Conservation (phyloP, 2,113 vertebrate species). For the Phoxinus phoxinus region DNA sequence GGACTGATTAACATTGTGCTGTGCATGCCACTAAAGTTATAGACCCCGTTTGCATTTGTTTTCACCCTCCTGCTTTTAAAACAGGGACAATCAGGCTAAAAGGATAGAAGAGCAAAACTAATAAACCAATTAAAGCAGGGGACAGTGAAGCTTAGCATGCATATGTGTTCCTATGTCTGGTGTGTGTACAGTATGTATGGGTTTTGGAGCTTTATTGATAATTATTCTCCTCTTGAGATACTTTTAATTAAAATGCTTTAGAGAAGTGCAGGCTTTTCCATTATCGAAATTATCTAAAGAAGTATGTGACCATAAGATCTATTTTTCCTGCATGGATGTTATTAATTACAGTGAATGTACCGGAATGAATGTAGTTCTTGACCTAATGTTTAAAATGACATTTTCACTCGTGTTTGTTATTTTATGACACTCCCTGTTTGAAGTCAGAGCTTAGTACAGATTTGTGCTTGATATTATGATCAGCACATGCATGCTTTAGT, state of each 20-base stretch:
- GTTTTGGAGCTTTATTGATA: conserved; percentile 15
- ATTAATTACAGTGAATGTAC: not conserved
- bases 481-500: not conserved
- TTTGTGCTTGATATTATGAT: not conserved
- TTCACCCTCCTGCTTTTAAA: conserved; percentile 20
- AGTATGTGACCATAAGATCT: not conserved
- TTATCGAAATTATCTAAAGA: not conserved
- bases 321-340: not conserved
- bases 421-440: not conserved
- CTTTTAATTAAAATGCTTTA: not conserved
- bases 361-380: not conserved
- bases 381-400: not conserved
- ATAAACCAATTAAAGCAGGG: conserved; percentile 52
- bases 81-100: conserved; percentile 39
- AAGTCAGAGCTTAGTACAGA: not conserved
- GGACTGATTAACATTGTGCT: conserved; percentile 50
- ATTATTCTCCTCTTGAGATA: not conserved
- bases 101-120: conserved; percentile 50
- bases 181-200: not conserved
- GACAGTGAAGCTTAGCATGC: conserved; percentile 29
- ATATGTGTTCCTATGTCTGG: not conserved
- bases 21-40: conserved; percentile 32
- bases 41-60: conserved; percentile 16
- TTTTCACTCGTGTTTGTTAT: not conserved
- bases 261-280: not conserved